These are phyloP conservation scores for Cyclargus thomasi DNA, from an alignment of 1,140 invertebrate genomes.

Conservation along the genomic window DNA sequence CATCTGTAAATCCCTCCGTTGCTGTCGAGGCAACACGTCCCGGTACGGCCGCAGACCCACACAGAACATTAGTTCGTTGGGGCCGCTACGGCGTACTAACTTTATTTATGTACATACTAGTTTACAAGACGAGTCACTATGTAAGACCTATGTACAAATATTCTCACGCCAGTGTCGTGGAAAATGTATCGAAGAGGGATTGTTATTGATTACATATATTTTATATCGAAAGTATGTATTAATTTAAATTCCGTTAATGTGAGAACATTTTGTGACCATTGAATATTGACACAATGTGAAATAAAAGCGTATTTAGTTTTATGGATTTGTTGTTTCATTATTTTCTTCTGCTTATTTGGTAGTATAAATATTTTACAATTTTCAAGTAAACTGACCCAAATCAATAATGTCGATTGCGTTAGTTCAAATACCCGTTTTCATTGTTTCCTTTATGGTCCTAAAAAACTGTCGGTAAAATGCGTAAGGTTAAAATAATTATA, in stretches of 20 bases:
- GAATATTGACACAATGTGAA: constrained; percentile 67
- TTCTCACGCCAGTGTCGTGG: background rate
- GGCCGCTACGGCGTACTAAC: background rate
- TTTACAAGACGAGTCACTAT: background rate
- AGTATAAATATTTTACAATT: background rate
- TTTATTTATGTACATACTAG: background rate
- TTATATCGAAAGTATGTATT: constrained; percentile 51
- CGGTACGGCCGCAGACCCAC: too few species aligned
- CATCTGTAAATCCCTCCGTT: background rate
- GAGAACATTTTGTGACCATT: constrained; percentile 64
- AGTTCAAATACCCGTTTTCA: too few species aligned
- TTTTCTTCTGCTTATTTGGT: background rate
- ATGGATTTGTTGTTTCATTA: constrained; percentile 33
- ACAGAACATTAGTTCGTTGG: background rate
- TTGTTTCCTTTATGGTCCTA: too few species aligned
- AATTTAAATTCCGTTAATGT: constrained; percentile 52
- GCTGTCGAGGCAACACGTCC: background rate
- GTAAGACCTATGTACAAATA: background rate
- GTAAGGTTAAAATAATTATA: too few species aligned
- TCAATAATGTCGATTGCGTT: too few species aligned
- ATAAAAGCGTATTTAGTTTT: constrained; percentile 75
- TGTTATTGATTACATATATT: constrained; percentile 69
- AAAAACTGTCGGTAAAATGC: too few species aligned
- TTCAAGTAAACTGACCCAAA: too few species aligned
- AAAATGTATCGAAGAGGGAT: constrained; percentile 27